These are phyloP conservation scores for Melanerpes formicivorus DNA, from an alignment of 2,113 vertebrate species.

Conservation along the genomic window DNA sequence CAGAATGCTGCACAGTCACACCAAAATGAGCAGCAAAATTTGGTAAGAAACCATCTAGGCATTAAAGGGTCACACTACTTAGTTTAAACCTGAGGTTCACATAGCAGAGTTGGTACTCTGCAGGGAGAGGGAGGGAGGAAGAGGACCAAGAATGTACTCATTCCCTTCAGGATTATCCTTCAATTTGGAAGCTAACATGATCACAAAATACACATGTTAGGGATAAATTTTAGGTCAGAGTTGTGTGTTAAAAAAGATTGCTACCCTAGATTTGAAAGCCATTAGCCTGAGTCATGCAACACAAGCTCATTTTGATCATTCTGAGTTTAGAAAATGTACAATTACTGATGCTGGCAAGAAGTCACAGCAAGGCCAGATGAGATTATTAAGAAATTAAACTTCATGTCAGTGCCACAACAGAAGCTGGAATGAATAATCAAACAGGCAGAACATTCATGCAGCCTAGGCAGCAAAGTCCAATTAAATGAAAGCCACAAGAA, in stretches of 20 bases:
- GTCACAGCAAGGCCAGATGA: constrained; percentile 20
- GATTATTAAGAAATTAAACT: constrained; percentile 38
- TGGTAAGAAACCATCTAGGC: not conserved
- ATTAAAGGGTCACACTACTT: not conserved
- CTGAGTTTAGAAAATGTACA: constrained; percentile 15
- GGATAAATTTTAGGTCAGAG: constrained; percentile 19
- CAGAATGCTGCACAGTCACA: not conserved
- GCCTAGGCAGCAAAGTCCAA: not conserved
- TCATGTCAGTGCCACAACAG: constrained; percentile 5
- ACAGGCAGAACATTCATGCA: not conserved
- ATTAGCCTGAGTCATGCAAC: not conserved
- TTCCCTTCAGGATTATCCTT: constrained; percentile 21
- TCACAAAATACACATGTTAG: constrained; percentile 23
- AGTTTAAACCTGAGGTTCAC: not conserved
- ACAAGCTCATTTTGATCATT: constrained; percentile 27
- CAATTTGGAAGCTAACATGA: not conserved
- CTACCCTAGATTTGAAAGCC: not conserved
- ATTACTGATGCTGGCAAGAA: constrained; percentile 30
- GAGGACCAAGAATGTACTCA: not conserved
- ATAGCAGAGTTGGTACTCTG: not conserved
- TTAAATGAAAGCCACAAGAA: not conserved
- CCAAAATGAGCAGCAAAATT: not conserved
- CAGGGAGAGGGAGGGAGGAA: not conserved
- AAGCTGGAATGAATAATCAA: constrained; percentile 38
- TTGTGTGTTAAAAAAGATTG: not conserved